These are phyloP conservation scores for Semicossyphus pulcher DNA, from an alignment of 2,113 vertebrate species.

Conservation along the genomic window DNA sequence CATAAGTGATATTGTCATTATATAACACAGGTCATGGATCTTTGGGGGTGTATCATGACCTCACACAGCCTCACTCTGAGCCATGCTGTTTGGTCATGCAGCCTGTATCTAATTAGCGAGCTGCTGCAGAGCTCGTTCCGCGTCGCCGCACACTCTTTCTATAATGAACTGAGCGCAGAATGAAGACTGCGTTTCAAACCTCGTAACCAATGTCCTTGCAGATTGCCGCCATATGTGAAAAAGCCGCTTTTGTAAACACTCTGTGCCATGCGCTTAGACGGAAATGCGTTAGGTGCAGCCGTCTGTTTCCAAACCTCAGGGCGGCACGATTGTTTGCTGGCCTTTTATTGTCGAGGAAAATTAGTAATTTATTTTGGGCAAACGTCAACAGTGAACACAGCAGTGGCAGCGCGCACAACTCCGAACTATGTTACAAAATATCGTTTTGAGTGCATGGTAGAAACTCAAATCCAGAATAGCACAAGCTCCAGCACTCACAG, in stretches of 20 bases:
- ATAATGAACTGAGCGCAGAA: slow-evolving; percentile 40
- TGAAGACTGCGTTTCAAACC: slow-evolving; percentile 43
- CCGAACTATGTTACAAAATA: too few relatives aligned
- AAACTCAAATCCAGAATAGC: too few relatives aligned
- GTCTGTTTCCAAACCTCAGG: slow-evolving; percentile 57
- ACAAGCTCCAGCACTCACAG: too few relatives aligned
- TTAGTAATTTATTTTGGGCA: slow-evolving; percentile 32
- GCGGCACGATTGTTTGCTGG: slow-evolving; percentile 24
- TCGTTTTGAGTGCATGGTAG: too few relatives aligned
- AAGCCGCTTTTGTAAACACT: slow-evolving; percentile 42
- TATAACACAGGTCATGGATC: background rate
- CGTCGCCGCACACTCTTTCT: slow-evolving; percentile 25
- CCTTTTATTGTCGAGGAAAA: slow-evolving; percentile 36
- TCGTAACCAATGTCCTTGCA: slow-evolving; percentile 44
- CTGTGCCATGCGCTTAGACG: slow-evolving; percentile 24
- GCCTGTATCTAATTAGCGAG: slow-evolving; percentile 61
- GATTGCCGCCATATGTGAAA: slow-evolving; percentile 66
- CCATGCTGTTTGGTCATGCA: slow-evolving; percentile 38
- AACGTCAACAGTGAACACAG: slow-evolving; percentile 1
- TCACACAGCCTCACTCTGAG: slow-evolving; percentile 17
- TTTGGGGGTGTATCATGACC: slow-evolving; percentile 18
- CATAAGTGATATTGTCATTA: background rate
- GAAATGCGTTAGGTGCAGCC: slow-evolving; percentile 48
- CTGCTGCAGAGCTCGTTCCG: slow-evolving; percentile 39
- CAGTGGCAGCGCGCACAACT: too few relatives aligned